Base-by-base conservation (phyloP, 2,888 invertebrate genomes). In the Rhamnusium bicolor region DNA sequence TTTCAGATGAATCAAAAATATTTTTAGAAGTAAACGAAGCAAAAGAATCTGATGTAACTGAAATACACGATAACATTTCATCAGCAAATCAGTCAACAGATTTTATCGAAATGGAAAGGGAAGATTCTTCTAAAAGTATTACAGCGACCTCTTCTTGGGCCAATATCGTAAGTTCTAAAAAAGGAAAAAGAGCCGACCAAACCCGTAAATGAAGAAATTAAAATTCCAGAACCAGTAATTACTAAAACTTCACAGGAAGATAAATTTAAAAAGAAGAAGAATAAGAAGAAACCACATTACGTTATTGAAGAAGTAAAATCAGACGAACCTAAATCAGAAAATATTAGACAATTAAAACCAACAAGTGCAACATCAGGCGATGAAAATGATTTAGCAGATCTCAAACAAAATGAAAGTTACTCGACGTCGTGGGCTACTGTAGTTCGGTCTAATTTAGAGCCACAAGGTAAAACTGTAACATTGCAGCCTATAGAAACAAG, bases 1-100 rank as follows among this genome's bases (percentile, higher is more conserved):
- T 87, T 84, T 85, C 89, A 10, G 85, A 86, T 77, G 84, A 86
- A 68, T 82, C 84, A 27, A 81, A 84, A 69, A 76, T 75, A 47
- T 77, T 85, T 68, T 83, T 84, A 32, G 85, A 76, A 68, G 16
- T 16, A 18, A 53, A 6, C 1, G 8, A 8, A 18, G 0, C 4
- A 54, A n/a, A 21, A n/a, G n/a, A 21, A 7, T 1, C 10, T 6
- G 32, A 12, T 10, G 32, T 32, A 32, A 32, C 54, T 24, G 24
- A 24, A 56, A 16, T 14, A 27, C 1, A 54, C 5, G n/a, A n/a
- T 1, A 16, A 54, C 2, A n/a, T 24, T 8, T 56, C 12, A 2
- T 16, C 10, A 10, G 21, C 1, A 54, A 27, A n/a, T 54, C 14
- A 12, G 12, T 19, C 21, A 29, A 29, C 14, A 14, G 58, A 58